Conservation (phyloP, 2,113 vertebrate species). For the Amazona vittata region DNA sequence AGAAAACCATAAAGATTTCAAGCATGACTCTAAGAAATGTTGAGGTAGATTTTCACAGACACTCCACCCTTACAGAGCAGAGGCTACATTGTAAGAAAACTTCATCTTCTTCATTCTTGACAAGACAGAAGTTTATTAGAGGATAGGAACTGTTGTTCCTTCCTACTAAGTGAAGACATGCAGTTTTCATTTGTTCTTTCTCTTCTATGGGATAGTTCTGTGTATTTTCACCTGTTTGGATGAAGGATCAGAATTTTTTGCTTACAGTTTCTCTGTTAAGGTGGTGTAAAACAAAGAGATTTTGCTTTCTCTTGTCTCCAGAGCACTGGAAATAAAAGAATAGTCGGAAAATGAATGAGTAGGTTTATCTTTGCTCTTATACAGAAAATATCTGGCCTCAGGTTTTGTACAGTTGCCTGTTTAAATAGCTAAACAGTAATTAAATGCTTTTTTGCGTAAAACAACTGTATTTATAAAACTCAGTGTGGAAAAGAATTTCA, state of each 20-base stretch:
- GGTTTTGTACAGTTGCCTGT: not conserved
- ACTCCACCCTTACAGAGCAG: not conserved
- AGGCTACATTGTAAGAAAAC: not conserved
- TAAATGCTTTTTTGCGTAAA: not conserved
- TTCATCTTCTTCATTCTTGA: not conserved
- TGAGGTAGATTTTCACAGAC: not conserved
- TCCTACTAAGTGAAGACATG: not conserved
- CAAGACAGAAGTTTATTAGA: not conserved
- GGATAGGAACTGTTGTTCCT: not conserved
- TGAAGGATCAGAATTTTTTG: not conserved
- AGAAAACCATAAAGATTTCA: not conserved
- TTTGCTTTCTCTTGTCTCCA: not conserved
- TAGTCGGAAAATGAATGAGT: not conserved
- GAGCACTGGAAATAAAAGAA: not conserved
- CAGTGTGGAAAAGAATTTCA: not conserved
- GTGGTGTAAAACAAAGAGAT: not conserved
- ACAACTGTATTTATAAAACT: not conserved
- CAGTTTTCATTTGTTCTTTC: not conserved
- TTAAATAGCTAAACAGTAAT: not conserved
- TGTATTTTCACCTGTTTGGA: not conserved
- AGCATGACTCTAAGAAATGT: not conserved
- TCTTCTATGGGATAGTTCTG: not conserved
- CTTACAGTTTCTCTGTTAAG: not conserved
- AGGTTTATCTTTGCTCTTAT: not conserved
- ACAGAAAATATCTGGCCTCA: not conserved